Percentiles rank a stretch among this genome's conserved stretches.
Evolutionary conservation across 2,113 vertebrate species (phyloP).

Genomic region (Odocoileus hemionus): DNA sequence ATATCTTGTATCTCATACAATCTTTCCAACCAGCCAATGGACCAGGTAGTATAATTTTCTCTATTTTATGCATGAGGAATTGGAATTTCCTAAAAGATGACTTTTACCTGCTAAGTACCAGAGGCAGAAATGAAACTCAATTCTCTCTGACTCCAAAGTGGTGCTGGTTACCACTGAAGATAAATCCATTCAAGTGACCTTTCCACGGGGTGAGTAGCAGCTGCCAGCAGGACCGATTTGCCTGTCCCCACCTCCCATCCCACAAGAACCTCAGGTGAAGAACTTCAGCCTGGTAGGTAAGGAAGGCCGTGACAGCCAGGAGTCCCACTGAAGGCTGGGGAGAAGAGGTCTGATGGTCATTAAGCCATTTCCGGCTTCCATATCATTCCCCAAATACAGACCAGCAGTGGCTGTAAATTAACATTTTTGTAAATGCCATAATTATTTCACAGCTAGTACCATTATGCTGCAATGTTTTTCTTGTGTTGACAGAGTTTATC

Average conservation of each 20-base stretch:
- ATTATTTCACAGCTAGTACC: background rate
- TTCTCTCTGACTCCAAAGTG: background rate
- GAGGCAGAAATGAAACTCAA: background rate
- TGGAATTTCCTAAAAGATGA: background rate
- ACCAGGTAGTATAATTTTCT: rapidly evolving
- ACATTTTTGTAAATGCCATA: background rate
- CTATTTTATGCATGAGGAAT: background rate
- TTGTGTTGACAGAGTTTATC: background rate
- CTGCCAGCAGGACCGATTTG: rapidly evolving
- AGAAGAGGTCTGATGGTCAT: rapidly evolving
- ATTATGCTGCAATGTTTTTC: background rate
- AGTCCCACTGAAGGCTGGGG: rapidly evolving
- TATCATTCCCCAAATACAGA: background rate
- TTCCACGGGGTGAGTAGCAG: rapidly evolving
- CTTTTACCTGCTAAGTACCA: background rate
- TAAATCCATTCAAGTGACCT: background rate
- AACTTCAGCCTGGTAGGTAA: rapidly evolving
- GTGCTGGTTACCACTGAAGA: rapidly evolving
- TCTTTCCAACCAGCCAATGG: background rate
- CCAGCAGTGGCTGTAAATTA: background rate
- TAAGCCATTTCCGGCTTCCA: rapidly evolving
- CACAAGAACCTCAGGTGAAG: background rate
- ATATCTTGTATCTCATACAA: background rate
- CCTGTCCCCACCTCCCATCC: background rate
- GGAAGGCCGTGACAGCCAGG: background rate